These are phyloP conservation scores for Neoniphon sammara DNA, from an alignment of 2,797 vertebrate species.

Conservation along the genomic window DNA sequence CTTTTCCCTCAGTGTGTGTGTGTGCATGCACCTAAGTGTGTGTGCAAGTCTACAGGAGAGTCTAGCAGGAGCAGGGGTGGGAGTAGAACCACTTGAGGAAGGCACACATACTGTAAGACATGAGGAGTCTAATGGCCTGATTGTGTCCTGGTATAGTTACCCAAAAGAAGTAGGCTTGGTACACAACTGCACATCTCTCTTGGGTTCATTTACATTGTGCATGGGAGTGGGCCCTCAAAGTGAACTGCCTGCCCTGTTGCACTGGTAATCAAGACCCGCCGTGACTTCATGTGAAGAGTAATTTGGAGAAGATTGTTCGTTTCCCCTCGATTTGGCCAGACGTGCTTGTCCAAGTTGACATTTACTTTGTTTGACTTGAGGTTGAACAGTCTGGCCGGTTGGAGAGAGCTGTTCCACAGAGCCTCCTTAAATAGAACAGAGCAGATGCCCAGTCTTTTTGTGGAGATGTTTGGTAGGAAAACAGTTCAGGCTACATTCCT, in stretches of 20 bases:
- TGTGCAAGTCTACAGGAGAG: slow-evolving; percentile 2
- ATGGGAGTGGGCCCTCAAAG: slow-evolving; percentile 13
- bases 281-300: slow-evolving; percentile 40
- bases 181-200: slow-evolving; percentile 24
- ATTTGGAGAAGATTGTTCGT: slow-evolving; percentile 50
- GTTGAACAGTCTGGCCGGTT: slow-evolving; percentile 57
- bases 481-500: slow-evolving; percentile 57
- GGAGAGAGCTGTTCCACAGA: slow-evolving; percentile 39
- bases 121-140: slow-evolving; percentile 35
- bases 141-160: slow-evolving; percentile 26
- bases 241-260: slow-evolving; percentile 42
- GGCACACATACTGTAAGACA: slow-evolving; percentile 24
- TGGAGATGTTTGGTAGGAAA: slow-evolving; percentile 52
- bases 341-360: slow-evolving; percentile 55
- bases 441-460: slow-evolving; percentile 61
- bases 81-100: slow-evolving; percentile 31
- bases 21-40: slow-evolving; percentile 1
- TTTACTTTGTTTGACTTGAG: slow-evolving; percentile 74
- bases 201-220: slow-evolving; percentile 32
- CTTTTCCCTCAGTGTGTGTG: slow-evolving; percentile 47
- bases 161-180: slow-evolving; percentile 20
- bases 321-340: slow-evolving; percentile 39
- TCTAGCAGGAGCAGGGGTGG: slow-evolving; percentile 2
- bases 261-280: slow-evolving; percentile 33
- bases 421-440: slow-evolving; percentile 70